Evolutionary conservation across 2,113 vertebrate genomes (phyloP), one percentile per base, ranked within the genome.

Genomic region (Myrmecophaga tridactyla): DNA sequence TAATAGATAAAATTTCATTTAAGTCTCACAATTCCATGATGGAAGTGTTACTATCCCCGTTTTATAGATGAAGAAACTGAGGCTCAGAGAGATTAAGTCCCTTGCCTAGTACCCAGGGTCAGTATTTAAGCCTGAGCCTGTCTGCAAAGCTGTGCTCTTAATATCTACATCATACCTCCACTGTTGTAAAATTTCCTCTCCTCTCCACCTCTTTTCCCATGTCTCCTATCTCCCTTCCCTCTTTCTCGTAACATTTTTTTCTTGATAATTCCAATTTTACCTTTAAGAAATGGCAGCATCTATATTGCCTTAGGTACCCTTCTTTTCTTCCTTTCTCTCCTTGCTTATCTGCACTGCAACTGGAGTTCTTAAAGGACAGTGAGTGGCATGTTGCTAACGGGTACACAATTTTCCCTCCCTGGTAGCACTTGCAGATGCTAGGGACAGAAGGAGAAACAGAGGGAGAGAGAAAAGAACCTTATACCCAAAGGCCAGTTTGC

Each of bases 321-420:
- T 86, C 96, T 76, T 14, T 48, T 34, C 87, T 78, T 41, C 41
- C 88, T 86, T 58, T 95, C 94, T 96, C 85, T 96, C 93, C 78
- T 94, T 83, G 92, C 80, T 94, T 94, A 85, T 96, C 43, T 0
- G 90, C 94, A 95, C 91, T 93, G 97, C 97, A 96, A 93, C 94
- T 93, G 95, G 96, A 92, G 91, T 93, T 98, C 97, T 96, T 92
- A 97, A 96, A 97, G 95, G 96, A 90, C 88, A 97, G 96, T 97
- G 95, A 97, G 96, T 93, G 96, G 97, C 92, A 90, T 53, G 63
- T 94, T 96, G 96, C 97, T 97, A 97, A 97, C 96, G 96, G 97
- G 96, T 97, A 95, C 96, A 96, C 94, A 97, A 96, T 97, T 98
- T 97, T 81, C 96, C 0, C 36, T 97, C 96, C 94, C 23, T 3